phyloP scores from a whole-genome alignment of 2,888 invertebrate species.

The Drosophila nr. medialis region DNA sequence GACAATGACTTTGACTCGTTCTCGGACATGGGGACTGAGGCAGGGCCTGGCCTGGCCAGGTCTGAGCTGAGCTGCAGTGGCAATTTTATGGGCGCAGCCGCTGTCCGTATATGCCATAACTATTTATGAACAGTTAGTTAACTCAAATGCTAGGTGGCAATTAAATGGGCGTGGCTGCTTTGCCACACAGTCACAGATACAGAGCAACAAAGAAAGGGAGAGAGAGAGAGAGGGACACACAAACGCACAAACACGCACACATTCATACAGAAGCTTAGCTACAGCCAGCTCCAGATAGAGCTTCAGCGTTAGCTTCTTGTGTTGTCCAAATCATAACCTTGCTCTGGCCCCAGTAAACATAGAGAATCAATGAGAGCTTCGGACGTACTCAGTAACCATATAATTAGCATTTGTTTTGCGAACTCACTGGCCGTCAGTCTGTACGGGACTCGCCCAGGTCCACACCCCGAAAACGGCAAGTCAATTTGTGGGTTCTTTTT shows the following conservation, averaged over 20 bases:
- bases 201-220: slow-evolving; percentile 25
- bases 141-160: slow-evolving; percentile 80
- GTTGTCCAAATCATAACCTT: slow-evolving; percentile 70
- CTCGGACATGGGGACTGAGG: slow-evolving; percentile 44
- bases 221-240: slow-evolving; percentile 18
- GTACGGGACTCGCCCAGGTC: slow-evolving; percentile 68
- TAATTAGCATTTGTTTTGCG: slow-evolving; percentile 76
- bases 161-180: slow-evolving; percentile 74
- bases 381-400: slow-evolving; percentile 64
- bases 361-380: slow-evolving; percentile 61
- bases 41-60: slow-evolving; percentile 37
- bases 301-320: slow-evolving; percentile 47
- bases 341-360: slow-evolving; percentile 34
- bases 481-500: slow-evolving; percentile 53
- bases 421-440: slow-evolving; percentile 39
- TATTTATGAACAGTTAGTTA: slow-evolving; percentile 81
- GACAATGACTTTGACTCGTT: slow-evolving; percentile 37
- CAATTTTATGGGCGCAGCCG: slow-evolving; percentile 78
- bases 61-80: slow-evolving; percentile 48
- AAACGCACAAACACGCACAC: slow-evolving; percentile 16
- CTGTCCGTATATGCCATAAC: slow-evolving; percentile 80
- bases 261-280: not conserved
- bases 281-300: slow-evolving; percentile 2
- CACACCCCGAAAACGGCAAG: slow-evolving; percentile 72
- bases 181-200: slow-evolving; percentile 29